Conservation (phyloP, 2,113 vertebrate genomes). For the Hippoglossus stenolepis region DNA sequence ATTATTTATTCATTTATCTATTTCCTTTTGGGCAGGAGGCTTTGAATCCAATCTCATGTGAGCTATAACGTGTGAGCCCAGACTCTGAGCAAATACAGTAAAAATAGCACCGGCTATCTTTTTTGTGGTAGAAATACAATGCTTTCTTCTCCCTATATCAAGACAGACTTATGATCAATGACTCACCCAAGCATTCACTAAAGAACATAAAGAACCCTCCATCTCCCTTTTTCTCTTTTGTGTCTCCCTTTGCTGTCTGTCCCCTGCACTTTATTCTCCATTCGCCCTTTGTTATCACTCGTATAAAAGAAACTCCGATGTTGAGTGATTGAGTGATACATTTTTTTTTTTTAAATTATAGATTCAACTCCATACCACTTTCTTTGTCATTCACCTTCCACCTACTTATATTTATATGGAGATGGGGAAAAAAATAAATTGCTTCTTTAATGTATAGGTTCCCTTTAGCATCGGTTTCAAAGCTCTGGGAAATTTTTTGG, state of each 20-base stretch:
- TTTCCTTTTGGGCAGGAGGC: conserved; percentile 19
- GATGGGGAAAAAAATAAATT: conserved; percentile 38
- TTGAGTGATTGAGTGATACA: conserved; percentile 1
- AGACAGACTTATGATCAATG: conserved; percentile 57
- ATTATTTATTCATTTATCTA: conserved; percentile 50
- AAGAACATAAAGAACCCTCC: conserved; percentile 45
- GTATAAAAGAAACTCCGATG: conserved; percentile 18
- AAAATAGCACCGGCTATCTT: conserved; percentile 39
- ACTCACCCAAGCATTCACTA: conserved; percentile 33
- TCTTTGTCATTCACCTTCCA: background rate
- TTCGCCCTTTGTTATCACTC: conserved; percentile 42
- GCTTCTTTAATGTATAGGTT: conserved; percentile 11
- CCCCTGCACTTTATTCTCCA: conserved; percentile 43
- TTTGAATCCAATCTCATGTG: conserved; percentile 18
- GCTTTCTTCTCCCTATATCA: conserved; percentile 21
- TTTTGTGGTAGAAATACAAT: background rate
- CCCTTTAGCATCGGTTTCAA: background rate
- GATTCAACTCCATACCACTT: background rate
- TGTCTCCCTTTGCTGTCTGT: background rate
- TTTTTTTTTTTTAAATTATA: conserved; percentile 8
- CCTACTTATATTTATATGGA: conserved; percentile 10
- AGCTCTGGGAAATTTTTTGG: background rate
- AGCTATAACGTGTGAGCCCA: background rate
- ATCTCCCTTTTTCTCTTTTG: conserved; percentile 32
- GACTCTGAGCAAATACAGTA: conserved; percentile 25